Evolutionary conservation across 2,888 invertebrate genomes (phyloP).

Genomic region (Chouioia cunea): DNA sequence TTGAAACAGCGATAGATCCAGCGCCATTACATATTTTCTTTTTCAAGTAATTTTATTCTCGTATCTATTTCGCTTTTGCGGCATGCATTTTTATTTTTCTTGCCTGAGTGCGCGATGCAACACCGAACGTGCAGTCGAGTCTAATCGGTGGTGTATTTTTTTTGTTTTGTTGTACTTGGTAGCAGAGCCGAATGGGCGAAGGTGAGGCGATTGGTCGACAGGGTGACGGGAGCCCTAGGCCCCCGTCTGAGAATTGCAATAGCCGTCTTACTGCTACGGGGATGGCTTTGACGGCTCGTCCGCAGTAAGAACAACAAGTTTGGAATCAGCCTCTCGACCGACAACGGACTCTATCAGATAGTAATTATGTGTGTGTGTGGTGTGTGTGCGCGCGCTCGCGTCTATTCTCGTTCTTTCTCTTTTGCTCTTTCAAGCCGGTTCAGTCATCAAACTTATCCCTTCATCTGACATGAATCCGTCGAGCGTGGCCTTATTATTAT

Average conservation of each 20-base stretch:
- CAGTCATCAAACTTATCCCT: slow-evolving; percentile 31
- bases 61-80: too few relatives aligned
- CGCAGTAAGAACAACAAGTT: slow-evolving; percentile 65
- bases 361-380: slow-evolving; percentile 66
- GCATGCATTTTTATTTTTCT: too few relatives aligned
- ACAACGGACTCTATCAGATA: slow-evolving; percentile 68
- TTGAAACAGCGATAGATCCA: too few relatives aligned
- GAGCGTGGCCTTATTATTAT: not conserved
- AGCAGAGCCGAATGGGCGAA: slow-evolving; percentile 52
- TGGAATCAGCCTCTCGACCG: slow-evolving; percentile 66
- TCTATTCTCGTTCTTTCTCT: slow-evolving; percentile 58
- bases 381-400: slow-evolving; percentile 53
- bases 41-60: too few relatives aligned
- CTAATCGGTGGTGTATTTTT: slow-evolving; percentile 53
- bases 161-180: slow-evolving; percentile 54
- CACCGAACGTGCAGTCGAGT: slow-evolving; percentile 53
- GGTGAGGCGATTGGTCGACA: slow-evolving; percentile 64
- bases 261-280: slow-evolving; percentile 65
- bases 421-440: slow-evolving; percentile 63
- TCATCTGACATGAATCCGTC: slow-evolving; percentile 1
- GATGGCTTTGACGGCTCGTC: slow-evolving; percentile 64
- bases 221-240: slow-evolving; percentile 62
- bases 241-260: slow-evolving; percentile 53
- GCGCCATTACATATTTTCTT: too few relatives aligned
- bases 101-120: slow-evolving; percentile 56